Evolutionary conservation across 2,888 invertebrate genomes (phyloP).

Genomic region (Chironomus riparius): DNA sequence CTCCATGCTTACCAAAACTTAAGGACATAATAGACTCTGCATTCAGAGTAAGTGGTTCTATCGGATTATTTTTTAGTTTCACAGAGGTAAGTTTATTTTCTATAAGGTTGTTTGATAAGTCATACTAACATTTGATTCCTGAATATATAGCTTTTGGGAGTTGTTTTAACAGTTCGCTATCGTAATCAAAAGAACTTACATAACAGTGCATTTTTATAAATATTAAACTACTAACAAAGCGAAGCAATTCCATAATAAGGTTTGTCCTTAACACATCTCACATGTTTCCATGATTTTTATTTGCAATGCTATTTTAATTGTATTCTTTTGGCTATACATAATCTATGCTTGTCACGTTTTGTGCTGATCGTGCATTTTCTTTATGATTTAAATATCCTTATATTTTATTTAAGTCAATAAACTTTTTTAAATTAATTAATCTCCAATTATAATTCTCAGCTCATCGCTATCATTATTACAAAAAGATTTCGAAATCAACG

Average conservation of each 20-base stretch:
- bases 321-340: too few species aligned
- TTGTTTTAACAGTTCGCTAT: conserved; percentile 92
- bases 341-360: too few species aligned
- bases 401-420: not conserved
- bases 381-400: too few species aligned
- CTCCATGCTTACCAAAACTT: conserved; percentile 62
- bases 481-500: conserved; percentile 72
- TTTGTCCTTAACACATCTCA: too few species aligned
- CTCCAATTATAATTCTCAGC: conserved; percentile 43
- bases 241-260: too few species aligned
- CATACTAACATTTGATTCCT: conserved; percentile 17
- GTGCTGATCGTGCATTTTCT: too few species aligned
- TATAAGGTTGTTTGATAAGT: too few species aligned
- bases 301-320: too few species aligned
- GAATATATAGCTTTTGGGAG: conserved; percentile 35
- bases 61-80: conserved; percentile 93
- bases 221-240: not conserved
- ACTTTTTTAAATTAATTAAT: not conserved
- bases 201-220: conserved; percentile 92
- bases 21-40: conserved; percentile 75
- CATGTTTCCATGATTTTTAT: too few species aligned
- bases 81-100: conserved; percentile 65
- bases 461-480: conserved; percentile 72
- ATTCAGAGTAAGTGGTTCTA: conserved; percentile 82
- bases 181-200: conserved; percentile 97